These are phyloP conservation scores for Otolemur crassicaudatus DNA, from an alignment of 2,797 vertebrate genomes.

Conservation along the genomic window DNA sequence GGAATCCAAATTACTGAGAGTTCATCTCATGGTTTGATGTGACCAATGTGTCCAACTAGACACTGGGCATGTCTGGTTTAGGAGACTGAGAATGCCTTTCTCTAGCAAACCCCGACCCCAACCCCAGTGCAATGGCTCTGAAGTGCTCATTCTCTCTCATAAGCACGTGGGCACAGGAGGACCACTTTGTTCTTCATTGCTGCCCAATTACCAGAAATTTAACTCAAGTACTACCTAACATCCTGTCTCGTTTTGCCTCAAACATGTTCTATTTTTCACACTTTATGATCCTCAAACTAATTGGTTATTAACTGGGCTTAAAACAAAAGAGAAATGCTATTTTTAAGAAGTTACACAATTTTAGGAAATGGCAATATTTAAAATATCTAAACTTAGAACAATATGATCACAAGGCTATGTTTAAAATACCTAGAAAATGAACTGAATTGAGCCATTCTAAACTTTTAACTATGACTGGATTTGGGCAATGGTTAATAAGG, in stretches of 20 bases:
- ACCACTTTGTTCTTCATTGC: not conserved
- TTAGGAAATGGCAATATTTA: not conserved
- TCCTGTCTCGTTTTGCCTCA: not conserved
- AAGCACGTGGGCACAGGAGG: rapidly evolving
- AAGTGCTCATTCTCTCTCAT: not conserved
- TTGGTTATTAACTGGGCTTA: not conserved
- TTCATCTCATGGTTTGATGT: conserved; percentile 64
- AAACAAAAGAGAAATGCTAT: conserved; percentile 6
- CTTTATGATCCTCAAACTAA: not conserved
- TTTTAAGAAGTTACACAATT: not conserved
- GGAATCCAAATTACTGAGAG: conserved; percentile 49
- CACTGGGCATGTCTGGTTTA: conserved; percentile 38
- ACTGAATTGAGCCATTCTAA: not conserved
- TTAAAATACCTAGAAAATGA: conserved; percentile 35
- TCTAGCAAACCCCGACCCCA: rapidly evolving
- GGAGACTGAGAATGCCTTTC: conserved; percentile 31
- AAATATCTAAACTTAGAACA: not conserved
- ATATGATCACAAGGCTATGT: not conserved
- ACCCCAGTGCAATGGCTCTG: not conserved
- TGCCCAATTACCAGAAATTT: conserved; percentile 12
- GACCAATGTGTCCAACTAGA: conserved; percentile 54
- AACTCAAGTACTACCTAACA: not conserved
- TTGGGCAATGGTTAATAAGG: not conserved
- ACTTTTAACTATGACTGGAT: not conserved
- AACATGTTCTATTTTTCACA: not conserved